Conservation (phyloP, 30 jellyfish, hydroid and myxozoan species). For the Rhopilema esculentum region DNA sequence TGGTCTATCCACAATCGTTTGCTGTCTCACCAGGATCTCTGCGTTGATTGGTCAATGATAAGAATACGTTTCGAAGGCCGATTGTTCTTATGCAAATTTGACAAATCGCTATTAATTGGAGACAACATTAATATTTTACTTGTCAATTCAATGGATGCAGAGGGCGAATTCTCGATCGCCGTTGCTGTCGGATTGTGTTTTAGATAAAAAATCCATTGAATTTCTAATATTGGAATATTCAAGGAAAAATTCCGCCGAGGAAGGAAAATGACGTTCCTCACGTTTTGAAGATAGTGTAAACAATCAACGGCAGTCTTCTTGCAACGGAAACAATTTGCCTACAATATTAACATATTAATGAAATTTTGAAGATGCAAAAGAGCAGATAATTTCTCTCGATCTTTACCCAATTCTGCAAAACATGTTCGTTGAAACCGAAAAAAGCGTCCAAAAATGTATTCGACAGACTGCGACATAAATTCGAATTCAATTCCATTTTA, state of each 20-base stretch:
- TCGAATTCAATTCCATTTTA: no score
- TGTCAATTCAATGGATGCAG: conserved; percentile 62
- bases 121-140: conserved; percentile 71
- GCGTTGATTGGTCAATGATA: conserved; percentile 50
- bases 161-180: conserved; percentile 18
- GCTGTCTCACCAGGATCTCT: conserved; percentile 61
- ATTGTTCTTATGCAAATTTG: conserved; percentile 64
- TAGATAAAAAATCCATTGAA: neutral
- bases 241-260: neutral
- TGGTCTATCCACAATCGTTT: conserved; percentile 76
- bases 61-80: conserved; percentile 33
- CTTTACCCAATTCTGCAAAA: no score
- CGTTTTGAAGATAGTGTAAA: no score
- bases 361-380: no score
- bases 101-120: conserved; percentile 72
- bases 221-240: neutral
- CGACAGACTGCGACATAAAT: no score
- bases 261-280: no score
- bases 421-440: no score
- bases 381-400: no score
- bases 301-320: no score
- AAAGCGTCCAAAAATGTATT: no score
- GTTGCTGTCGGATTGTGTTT: conserved; percentile 1
- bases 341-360: no score
- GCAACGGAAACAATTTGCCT: no score